Evolutionary conservation across 2,113 vertebrate genomes (phyloP).

Genomic region (Calyptomena viridis): DNA sequence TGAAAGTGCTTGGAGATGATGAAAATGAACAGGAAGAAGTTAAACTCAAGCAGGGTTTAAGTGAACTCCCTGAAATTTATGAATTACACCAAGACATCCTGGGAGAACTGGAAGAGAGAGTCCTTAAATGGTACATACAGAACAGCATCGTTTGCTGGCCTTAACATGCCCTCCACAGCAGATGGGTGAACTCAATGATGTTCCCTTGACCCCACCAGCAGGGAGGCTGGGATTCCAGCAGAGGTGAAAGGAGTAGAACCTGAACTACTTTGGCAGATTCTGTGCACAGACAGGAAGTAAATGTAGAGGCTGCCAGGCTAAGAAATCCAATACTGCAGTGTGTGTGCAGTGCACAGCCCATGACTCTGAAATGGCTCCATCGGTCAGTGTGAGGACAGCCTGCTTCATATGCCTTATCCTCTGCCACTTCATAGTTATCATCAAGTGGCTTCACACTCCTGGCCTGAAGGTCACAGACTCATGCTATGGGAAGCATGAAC

Average conservation of each 20-base stretch:
- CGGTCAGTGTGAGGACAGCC: neutral
- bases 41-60: constrained; percentile 83
- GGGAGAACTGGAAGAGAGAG: constrained; percentile 82
- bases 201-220: neutral
- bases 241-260: neutral
- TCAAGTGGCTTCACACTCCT: neutral
- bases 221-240: neutral
- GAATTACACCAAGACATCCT: constrained; percentile 85
- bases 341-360: neutral
- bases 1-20: constrained; percentile 73
- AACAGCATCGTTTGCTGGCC: neutral
- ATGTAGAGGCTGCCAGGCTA: neutral
- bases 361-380: fast-evolving
- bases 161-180: neutral
- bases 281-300: neutral
- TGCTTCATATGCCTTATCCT: neutral
- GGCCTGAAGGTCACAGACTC: neutral
- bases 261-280: neutral
- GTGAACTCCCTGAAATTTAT: constrained; percentile 83
- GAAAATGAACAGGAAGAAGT: constrained; percentile 75
- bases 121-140: constrained; percentile 87
- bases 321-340: neutral
- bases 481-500: neutral
- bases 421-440: neutral
- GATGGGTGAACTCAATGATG: neutral